These are phyloP conservation scores for Tupaia tana DNA, from an alignment of 2,113 vertebrate species.

Conservation along the genomic window DNA sequence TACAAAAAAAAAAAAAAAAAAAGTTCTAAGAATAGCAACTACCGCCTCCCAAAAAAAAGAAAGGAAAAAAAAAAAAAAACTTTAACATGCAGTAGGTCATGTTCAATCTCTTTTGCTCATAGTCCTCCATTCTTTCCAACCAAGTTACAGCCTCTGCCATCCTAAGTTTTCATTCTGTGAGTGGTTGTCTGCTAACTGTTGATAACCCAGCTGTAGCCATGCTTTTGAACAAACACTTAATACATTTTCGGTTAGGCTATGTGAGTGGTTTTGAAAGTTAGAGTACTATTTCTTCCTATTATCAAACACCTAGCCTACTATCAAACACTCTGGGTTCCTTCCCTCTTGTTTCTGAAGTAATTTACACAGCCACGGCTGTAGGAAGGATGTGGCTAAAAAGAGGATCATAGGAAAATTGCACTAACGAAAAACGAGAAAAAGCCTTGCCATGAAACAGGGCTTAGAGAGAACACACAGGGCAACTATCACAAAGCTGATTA, in stretches of 20 bases:
- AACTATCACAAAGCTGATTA: neutral
- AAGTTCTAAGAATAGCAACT: neutral
- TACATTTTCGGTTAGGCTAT: neutral
- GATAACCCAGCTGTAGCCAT: neutral
- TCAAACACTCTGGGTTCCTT: neutral
- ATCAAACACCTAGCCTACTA: neutral
- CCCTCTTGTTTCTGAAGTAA: neutral
- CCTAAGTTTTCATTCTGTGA: neutral
- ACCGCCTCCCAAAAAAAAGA: neutral
- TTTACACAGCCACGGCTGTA: neutral
- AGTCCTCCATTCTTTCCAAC: neutral
- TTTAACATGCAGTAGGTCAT: neutral
- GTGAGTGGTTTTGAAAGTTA: neutral
- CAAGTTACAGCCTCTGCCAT: neutral
- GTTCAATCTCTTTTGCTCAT: neutral
- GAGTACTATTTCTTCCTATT: neutral
- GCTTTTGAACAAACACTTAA: conserved; percentile 17
- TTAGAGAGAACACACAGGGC: neutral
- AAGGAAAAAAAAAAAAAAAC: neutral
- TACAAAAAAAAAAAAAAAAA: neutral
- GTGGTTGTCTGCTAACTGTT: neutral
- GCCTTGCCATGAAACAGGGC: neutral
- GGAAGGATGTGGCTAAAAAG: neutral
- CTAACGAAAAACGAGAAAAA: conserved; percentile 11
- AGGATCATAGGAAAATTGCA: neutral